Base-by-base conservation (phyloP, 2,113 vertebrate species). In the Toxostoma redivivum region DNA sequence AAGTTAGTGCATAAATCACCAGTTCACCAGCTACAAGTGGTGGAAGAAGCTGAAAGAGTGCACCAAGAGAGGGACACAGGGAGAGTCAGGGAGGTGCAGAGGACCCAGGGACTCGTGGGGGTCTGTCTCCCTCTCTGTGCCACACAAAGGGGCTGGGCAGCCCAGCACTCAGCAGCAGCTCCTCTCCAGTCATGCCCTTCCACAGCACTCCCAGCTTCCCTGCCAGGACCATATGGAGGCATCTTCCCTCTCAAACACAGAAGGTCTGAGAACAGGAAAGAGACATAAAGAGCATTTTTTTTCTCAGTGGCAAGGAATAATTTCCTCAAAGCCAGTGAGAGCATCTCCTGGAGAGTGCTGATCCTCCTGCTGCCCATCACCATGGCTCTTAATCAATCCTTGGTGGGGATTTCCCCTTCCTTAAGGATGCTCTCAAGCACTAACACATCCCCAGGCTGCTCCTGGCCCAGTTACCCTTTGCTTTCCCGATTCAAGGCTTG, bases 11-110 rank as follows among this genome's bases (percentile, higher is more conserved):
- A 53, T 86, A 92, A 96, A 94, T 91, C 61, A 47, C 7, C 0
- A 1, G 6, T 31, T 93, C 89, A 37, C n/a, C 3, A 0, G 25
- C 77, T 51, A 12, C 0, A 0, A 14, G 21, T 21, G 42, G 50
- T n/a, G 50, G 80, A 67, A 90, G 87, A 38, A 70, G 44, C 35
- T 47, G 37, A 56, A 45, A 14, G 9, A 21, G 33, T 3, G 33
- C 33, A 37, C 12, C 15, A 25, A 40, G 83, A 42, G 35, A 37
- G 15, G 14, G 51, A 8, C 6, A 4, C 6, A 7, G 19, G 51
- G 35, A 60, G 24, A n/a, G 44, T 10, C 16, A 14, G 65, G 76
- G 25, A 33, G 54, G 23, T 9, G 14, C 30, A 44, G 19, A 45
- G n/a, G 33, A 22, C 12, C 8, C 18, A 0, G 7, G 6, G 31